Conservation (phyloP, 2,888 invertebrate genomes). For the Autographa gamma region DNA sequence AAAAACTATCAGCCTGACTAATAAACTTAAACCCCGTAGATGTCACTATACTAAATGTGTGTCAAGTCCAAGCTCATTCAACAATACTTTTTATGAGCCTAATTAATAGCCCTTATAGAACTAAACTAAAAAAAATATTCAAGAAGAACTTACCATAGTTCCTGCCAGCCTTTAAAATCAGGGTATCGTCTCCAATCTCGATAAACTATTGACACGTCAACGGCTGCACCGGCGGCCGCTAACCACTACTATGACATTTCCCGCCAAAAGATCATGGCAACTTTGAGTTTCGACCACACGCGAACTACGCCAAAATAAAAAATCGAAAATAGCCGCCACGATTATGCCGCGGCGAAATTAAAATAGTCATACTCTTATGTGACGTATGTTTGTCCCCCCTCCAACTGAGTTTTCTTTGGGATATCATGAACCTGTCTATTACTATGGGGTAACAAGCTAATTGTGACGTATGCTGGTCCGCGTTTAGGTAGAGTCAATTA, state of each 20-base stretch:
- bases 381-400: conserved; percentile 73
- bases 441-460: background rate
- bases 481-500: background rate
- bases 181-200: conserved; percentile 4
- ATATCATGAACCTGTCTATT: conserved; percentile 12
- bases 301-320: conserved; percentile 88
- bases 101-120: background rate
- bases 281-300: conserved; percentile 80
- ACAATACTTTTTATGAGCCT: background rate
- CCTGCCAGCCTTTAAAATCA: background rate
- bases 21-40: too few species aligned
- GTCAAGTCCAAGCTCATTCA: background rate
- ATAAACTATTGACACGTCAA: conserved; percentile 26
- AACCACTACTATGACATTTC: conserved; percentile 80
- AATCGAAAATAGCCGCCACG: conserved; percentile 84
- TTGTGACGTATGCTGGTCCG: background rate
- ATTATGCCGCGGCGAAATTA: conserved; percentile 80
- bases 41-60: too few species aligned
- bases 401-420: conserved; percentile 73
- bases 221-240: conserved; percentile 73
- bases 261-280: conserved; percentile 82
- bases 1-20: too few species aligned
- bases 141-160: conserved; percentile 38
- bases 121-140: background rate
- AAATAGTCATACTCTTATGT: conserved; percentile 77